Percentiles rank a stretch among this genome's conserved stretches.
Evolutionary conservation across 2,113 vertebrate genomes (phyloP).

Genomic region (Lophochroa leadbeateri): DNA sequence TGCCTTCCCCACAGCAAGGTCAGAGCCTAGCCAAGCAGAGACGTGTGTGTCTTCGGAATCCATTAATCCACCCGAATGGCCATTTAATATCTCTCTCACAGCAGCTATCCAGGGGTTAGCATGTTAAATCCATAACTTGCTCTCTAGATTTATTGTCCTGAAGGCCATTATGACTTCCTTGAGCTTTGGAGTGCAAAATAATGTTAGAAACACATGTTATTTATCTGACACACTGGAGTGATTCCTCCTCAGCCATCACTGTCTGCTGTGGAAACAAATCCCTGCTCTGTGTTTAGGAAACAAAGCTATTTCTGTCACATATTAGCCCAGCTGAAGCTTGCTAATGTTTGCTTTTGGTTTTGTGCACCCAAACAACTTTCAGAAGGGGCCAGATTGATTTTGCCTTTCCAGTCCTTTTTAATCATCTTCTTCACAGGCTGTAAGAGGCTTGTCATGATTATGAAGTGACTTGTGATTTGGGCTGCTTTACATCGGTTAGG

Average conservation of each 20-base stretch:
- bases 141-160: not conserved
- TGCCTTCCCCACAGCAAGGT: not conserved
- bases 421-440: not conserved
- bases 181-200: conserved; percentile 2
- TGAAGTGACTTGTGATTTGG: not conserved
- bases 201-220: not conserved
- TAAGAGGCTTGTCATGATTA: not conserved
- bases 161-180: not conserved
- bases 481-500: not conserved
- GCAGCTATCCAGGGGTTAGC: not conserved
- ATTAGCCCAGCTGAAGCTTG: not conserved
- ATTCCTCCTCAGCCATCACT: conserved; percentile 23
- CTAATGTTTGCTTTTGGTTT: conserved; percentile 10
- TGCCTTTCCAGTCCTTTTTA: not conserved
- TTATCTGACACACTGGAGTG: conserved; percentile 9
- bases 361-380: not conserved
- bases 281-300: not conserved
- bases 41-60: not conserved
- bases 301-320: not conserved
- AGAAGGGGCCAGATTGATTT: not conserved
- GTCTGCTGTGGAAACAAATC: conserved; percentile 33
- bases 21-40: not conserved
- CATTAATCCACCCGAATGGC: not conserved
- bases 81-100: not conserved
- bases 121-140: not conserved